Evolutionary conservation across 2,797 vertebrate species (phyloP).

Genomic region (Neosilurus mollespiculum): DNA sequence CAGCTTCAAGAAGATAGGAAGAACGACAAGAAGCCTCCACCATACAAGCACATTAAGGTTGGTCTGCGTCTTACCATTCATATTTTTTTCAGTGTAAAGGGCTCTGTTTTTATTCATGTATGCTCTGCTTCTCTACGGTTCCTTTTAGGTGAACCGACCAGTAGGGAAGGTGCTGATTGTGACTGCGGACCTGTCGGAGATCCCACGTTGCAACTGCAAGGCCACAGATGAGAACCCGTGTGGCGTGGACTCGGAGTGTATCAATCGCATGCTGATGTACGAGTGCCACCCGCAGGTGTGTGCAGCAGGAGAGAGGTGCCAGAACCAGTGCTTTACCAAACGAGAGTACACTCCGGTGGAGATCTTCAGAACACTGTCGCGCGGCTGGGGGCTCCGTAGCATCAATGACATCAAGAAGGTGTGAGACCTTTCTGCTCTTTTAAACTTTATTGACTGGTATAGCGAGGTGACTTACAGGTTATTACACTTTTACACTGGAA

Average conservation of each 20-base stretch:
- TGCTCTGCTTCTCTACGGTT: background rate
- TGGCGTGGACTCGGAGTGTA: constrained; percentile 93
- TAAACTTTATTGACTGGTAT: background rate
- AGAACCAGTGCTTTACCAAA: constrained; percentile 95
- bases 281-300: constrained; percentile 96
- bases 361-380: constrained; percentile 87
- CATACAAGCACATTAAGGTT: constrained; percentile 63
- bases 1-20: constrained; percentile 95
- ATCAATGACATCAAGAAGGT: constrained; percentile 94
- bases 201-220: constrained; percentile 97
- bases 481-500: too few relatives aligned
- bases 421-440: background rate
- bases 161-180: constrained; percentile 96
- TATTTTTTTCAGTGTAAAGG: background rate
- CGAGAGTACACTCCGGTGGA: constrained; percentile 91
- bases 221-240: constrained; percentile 91
- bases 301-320: constrained; percentile 86
- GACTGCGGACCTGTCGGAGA: constrained; percentile 93
- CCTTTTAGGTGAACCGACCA: constrained; percentile 84
- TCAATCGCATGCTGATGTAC: constrained; percentile 97
- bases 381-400: constrained; percentile 91
- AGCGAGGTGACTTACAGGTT: background rate
- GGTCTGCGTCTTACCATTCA: background rate
- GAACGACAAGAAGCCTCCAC: constrained; percentile 96
- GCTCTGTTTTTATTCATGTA: background rate